Percentiles rank a stretch among this genome's conserved stretches.
These are phyloP conservation scores for Melanchra persicariae DNA, from an alignment of 2,888 invertebrate species.

Conservation along the genomic window DNA sequence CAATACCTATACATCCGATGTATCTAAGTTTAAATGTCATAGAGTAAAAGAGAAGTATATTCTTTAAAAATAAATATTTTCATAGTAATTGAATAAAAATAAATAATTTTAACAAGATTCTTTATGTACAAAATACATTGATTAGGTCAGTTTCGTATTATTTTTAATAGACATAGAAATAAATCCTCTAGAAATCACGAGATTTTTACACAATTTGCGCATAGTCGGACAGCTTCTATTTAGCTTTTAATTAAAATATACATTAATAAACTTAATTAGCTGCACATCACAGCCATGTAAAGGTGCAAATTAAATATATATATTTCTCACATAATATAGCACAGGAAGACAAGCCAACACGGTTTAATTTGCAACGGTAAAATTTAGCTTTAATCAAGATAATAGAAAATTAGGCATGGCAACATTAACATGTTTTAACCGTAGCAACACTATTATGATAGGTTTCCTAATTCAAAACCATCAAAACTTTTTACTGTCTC, in stretches of 20 bases:
- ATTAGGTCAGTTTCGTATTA: slow-evolving; percentile 7
- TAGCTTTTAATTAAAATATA: slow-evolving; percentile 13
- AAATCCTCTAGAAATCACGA: slow-evolving; percentile 15
- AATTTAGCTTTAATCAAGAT: neutral
- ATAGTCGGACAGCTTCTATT: slow-evolving; percentile 26
- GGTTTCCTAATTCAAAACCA: neutral
- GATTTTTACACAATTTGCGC: slow-evolving; percentile 40
- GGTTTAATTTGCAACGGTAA: neutral
- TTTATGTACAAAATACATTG: slow-evolving; percentile 48
- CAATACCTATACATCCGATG: slow-evolving; percentile 30
- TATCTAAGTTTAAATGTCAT: slow-evolving; percentile 36
- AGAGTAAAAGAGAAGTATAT: slow-evolving; percentile 5
- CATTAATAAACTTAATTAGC: slow-evolving; percentile 39
- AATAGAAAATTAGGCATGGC: slow-evolving; percentile 21
- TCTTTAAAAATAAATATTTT: slow-evolving; percentile 46
- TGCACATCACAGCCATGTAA: slow-evolving; percentile 40
- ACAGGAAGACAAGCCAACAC: slow-evolving; percentile 40
- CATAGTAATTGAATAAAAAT: slow-evolving; percentile 17
- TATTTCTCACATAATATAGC: slow-evolving; percentile 11
- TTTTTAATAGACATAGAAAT: neutral
- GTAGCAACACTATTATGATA: slow-evolving; percentile 14
- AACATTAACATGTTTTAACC: slow-evolving; percentile 16
- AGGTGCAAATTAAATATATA: slow-evolving; percentile 32
- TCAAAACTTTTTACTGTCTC: neutral
- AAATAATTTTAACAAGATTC: slow-evolving; percentile 46